phyloP scores from a whole-genome alignment of 2,888 invertebrate genomes.

The Pammene fasciana region DNA sequence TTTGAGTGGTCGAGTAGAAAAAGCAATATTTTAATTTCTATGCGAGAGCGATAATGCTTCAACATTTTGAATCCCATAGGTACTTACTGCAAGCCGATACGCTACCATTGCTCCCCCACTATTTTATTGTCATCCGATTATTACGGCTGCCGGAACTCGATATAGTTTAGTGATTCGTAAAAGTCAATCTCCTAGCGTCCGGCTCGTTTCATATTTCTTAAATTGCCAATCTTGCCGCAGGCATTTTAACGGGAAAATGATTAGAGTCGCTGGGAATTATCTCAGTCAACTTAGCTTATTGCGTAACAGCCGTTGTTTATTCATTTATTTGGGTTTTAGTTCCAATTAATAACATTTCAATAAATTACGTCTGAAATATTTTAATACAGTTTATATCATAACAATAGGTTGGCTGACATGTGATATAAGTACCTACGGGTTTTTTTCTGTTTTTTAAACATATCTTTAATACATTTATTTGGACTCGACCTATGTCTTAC shows the following conservation, averaged over 20 bases:
- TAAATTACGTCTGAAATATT: no score
- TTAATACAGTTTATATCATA: no score
- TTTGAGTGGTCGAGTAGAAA: no score
- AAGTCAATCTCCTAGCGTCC: constrained; percentile 40
- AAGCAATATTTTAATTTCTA: background rate
- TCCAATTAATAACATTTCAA: background rate
- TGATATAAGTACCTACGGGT: no score
- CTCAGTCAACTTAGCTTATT: background rate
- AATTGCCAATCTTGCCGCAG: constrained; percentile 36
- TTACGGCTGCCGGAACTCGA: constrained; percentile 36
- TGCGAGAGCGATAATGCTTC: background rate
- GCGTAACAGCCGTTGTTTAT: background rate
- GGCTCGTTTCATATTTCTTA: constrained; percentile 36
- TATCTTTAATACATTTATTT: no score
- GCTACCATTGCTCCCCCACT: constrained; percentile 13
- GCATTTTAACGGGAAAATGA: constrained; percentile 33
- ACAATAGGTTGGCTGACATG: no score
- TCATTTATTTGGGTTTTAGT: background rate
- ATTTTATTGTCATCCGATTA: constrained; percentile 40
- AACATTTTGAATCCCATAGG: background rate
- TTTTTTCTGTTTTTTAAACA: no score
- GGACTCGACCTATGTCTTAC: no score
- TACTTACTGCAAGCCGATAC: background rate
- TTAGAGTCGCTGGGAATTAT: constrained; percentile 29
- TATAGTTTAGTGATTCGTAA: constrained; percentile 41